Evolutionary conservation across 2,113 vertebrate genomes (phyloP).

Genomic region (Grammomys surdaster): DNA sequence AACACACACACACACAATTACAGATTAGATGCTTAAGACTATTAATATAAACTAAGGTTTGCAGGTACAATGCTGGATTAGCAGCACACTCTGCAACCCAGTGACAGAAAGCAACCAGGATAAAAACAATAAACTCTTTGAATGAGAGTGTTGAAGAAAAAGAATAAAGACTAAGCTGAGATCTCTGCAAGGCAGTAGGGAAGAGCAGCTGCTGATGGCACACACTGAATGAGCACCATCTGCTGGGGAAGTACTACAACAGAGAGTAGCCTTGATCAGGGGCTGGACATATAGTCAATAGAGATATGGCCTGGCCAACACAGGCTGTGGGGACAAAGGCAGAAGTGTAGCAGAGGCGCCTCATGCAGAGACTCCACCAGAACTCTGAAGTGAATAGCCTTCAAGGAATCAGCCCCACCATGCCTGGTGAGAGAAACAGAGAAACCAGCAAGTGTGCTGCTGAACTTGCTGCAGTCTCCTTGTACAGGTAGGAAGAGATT

Average conservation of each 20-base stretch:
- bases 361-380: background rate
- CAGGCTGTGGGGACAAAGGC: background rate
- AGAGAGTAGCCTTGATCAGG: background rate
- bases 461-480: background rate
- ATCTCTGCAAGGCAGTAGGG: background rate
- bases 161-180: background rate
- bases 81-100: background rate
- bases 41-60: background rate
- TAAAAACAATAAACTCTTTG: background rate
- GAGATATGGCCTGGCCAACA: background rate
- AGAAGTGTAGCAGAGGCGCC: background rate
- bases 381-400: background rate
- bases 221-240: background rate
- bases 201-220: background rate
- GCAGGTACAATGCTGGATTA: background rate
- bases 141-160: too few relatives aligned
- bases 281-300: background rate
- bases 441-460: background rate
- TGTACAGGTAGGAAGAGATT: background rate
- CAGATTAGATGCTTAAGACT: conserved; percentile 1
- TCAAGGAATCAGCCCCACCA: background rate
- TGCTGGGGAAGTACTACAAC: too few relatives aligned
- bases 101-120: background rate
- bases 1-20: background rate
- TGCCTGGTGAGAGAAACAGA: background rate